phyloP scores from a whole-genome alignment of 2,113 vertebrate species.

The Calidris pugnax region DNA sequence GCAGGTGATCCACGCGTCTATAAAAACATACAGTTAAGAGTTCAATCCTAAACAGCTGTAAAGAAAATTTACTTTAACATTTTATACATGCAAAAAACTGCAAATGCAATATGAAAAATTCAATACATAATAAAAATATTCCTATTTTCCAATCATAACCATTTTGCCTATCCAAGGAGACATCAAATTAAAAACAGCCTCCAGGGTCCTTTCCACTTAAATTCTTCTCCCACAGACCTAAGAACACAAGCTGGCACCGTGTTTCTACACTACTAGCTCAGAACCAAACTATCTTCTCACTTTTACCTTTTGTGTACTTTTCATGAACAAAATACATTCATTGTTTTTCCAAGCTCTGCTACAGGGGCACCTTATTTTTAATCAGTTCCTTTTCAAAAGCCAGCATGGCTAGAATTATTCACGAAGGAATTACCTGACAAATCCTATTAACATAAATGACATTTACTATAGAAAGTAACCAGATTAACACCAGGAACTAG shows the following conservation, averaged over 20 bases:
- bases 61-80: not conserved
- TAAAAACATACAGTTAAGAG: not conserved
- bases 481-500: not conserved
- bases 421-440: conserved; percentile 2
- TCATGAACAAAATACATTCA: not conserved
- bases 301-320: not conserved
- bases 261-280: not conserved
- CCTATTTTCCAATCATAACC: not conserved
- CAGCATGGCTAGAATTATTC: not conserved
- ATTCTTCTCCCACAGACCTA: not conserved
- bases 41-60: not conserved
- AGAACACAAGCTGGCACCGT: not conserved
- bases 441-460: conserved; percentile 13
- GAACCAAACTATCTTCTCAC: not conserved
- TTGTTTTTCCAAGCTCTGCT: not conserved
- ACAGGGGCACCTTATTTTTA: not conserved
- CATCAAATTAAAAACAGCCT: not conserved
- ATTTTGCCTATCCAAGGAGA: not conserved
- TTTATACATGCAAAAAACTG: not conserved
- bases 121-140: not conserved
- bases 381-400: not conserved
- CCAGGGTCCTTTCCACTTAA: not conserved
- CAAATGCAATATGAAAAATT: not conserved
- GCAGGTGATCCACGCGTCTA: not conserved
- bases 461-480: not conserved